phyloP scores from a whole-genome alignment of 2,113 vertebrate species.

The Myrmophylax atrothorax region DNA sequence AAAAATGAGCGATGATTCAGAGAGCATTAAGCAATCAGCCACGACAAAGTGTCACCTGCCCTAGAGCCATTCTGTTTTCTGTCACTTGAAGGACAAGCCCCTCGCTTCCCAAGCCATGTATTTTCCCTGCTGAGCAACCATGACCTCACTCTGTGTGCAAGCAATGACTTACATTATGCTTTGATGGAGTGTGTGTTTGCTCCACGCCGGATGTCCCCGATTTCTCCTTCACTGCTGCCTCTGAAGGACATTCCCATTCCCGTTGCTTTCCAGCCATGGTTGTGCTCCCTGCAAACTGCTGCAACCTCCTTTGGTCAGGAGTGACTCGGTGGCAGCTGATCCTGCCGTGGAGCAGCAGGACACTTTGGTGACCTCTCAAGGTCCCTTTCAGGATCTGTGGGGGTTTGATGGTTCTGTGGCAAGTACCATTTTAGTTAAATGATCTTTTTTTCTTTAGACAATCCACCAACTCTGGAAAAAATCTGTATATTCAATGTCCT shows the following conservation, averaged over 20 bases:
- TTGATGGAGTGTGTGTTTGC: not conserved
- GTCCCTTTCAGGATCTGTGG: not conserved
- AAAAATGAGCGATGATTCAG: not conserved
- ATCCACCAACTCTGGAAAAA: not conserved
- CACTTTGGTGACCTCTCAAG: not conserved
- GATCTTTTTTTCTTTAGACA: not conserved
- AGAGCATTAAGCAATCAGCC: not conserved
- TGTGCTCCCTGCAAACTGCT: not conserved
- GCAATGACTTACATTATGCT: not conserved
- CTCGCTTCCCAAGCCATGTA: not conserved
- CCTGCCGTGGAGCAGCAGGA: not conserved
- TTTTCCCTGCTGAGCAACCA: not conserved
- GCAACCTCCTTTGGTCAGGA: fast-evolving
- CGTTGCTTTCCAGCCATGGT: fast-evolving
- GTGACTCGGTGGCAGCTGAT: not conserved
- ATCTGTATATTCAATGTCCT: not conserved
- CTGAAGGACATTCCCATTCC: conserved; percentile 1
- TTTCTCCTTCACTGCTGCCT: not conserved
- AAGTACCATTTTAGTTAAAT: conserved; percentile 40
- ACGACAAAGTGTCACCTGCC: conserved; percentile 2
- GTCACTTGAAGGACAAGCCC: conserved; percentile 14
- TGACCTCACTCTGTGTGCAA: not conserved
- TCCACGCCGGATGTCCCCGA: fast-evolving
- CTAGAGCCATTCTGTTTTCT: not conserved
- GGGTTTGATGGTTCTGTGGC: not conserved